phyloP scores from a whole-genome alignment of 2,113 vertebrate genomes.

The Platysteira castanea region DNA sequence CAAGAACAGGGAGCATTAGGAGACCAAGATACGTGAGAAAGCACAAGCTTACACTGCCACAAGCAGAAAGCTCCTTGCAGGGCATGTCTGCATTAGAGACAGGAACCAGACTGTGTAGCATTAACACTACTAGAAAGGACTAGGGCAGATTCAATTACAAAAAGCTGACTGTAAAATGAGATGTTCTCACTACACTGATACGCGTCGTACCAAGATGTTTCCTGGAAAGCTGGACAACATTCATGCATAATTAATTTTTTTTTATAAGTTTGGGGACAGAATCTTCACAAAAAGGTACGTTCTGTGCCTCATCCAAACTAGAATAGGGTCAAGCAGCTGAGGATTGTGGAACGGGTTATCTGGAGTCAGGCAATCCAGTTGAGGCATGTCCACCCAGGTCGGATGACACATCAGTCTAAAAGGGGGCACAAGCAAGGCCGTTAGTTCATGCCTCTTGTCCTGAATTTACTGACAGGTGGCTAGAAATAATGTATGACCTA shows the following conservation, averaged over 20 bases:
- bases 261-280: conserved; percentile 1
- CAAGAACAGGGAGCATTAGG: neutral
- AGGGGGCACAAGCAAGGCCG: neutral
- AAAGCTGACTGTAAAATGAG: conserved; percentile 46
- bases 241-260: neutral
- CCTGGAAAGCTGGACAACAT: conserved; percentile 55
- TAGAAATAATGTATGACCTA: conserved; percentile 18
- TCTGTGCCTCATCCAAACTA: conserved; percentile 17
- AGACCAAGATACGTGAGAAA: neutral
- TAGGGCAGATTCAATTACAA: conserved; percentile 32
- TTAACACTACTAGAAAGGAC: conserved; percentile 48
- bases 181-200: conserved; percentile 32
- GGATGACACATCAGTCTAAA: conserved; percentile 37
- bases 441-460: neutral
- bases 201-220: conserved; percentile 41
- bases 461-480: conserved; percentile 48
- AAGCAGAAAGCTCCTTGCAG: neutral
- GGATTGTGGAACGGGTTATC: neutral
- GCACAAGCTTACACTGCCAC: neutral
- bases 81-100: neutral
- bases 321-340: neutral
- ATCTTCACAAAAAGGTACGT: conserved; percentile 23
- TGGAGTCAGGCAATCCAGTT: conserved; percentile 29
- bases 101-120: conserved; percentile 3
- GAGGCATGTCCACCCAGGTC: conserved; percentile 21